Evolutionary conservation across 2,113 vertebrate species (phyloP), one percentile per base, ranked within the genome.

Genomic region (Genyomyrus donnyi): DNA sequence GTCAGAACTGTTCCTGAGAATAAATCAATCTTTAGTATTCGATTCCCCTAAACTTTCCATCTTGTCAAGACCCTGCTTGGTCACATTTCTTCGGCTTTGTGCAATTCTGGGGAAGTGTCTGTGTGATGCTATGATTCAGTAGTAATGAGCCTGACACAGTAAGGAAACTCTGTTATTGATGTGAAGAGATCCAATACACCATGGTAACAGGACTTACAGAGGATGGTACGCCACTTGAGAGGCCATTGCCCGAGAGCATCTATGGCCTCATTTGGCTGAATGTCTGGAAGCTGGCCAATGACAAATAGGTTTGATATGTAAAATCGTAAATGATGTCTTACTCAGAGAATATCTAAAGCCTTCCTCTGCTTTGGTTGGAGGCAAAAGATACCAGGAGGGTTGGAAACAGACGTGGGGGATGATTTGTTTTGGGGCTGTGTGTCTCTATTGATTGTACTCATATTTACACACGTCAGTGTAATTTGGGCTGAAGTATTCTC

Each of bases 401-500:
- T 10, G 35, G 39, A 62, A 62, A 62, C 24, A 85, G 56, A 27
- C 13, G 9, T 17, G 19, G 11, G 35, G 27, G 13, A 46, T 48
- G 62, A 62, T 52, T 52, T 89, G 42, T 89, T 62, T 46, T 77
- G n/a, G 39, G 24, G 56, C 87, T 48, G 7, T 10, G 9, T 13
- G 35, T 62, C 49, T 74, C 49, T 74, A 1, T 80, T 13, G 27
- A 88, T 53, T 56, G 52, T 11, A 50, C 39, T 52, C 21, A 84
- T 88, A 84, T 88, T 90, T 83, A 88, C n/a, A 70, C 62, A 31
- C 19, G 87, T 90, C 52, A 58, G 24, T 62, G 42, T 88, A 66
- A 80, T 88, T 88, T 84, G 52, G 45, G 49, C 9, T 83, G 50
- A 84, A 88, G 88, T 45, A 27, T 53, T 88, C 27, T 62, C 70